phyloP scores from a whole-genome alignment of 1,140 invertebrate genomes.

The Elymnias hypermnestra region DNA sequence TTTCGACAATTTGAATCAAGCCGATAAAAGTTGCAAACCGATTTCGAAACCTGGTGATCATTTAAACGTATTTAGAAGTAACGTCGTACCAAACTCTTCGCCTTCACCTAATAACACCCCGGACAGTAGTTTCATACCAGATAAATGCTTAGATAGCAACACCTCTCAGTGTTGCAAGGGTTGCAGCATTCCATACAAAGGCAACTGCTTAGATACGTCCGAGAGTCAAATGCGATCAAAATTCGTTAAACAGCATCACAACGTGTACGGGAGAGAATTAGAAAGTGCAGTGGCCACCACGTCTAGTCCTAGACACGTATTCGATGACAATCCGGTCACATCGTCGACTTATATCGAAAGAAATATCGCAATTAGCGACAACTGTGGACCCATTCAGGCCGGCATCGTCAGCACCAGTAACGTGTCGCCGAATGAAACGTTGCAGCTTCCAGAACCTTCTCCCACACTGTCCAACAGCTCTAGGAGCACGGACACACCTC shows the following conservation, averaged over 20 bases:
- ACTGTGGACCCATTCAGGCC: conserved; percentile 82
- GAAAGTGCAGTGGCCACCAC: conserved; percentile 49
- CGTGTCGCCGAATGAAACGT: conserved; percentile 79
- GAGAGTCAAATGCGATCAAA: conserved; percentile 49
- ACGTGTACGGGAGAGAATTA: conserved; percentile 47
- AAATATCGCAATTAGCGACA: conserved; percentile 73
- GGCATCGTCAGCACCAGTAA: conserved; percentile 86
- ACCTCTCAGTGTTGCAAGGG: conserved; percentile 54
- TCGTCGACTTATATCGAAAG: conserved; percentile 82
- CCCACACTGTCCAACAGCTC: conserved; percentile 71
- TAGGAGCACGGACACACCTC: conserved; percentile 64
- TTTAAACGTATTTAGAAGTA: conserved; percentile 48
- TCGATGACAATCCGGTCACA: conserved; percentile 83
- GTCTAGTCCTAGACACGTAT: conserved; percentile 74
- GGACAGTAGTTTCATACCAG: conserved; percentile 76
- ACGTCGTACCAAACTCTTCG: conserved; percentile 50
- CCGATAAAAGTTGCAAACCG: conserved; percentile 36
- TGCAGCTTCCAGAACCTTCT: conserved; percentile 68
- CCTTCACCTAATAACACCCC: conserved; percentile 69
- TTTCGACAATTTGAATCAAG: conserved; percentile 41
- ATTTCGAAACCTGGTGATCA: conserved; percentile 36
- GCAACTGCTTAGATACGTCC: conserved; percentile 36
- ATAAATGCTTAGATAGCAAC: conserved; percentile 46
- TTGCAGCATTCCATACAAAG: conserved; percentile 59
- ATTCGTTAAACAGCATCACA: conserved; percentile 43